phyloP scores from a whole-genome alignment of 2,888 invertebrate genomes.

The Drosophila borealis region DNA sequence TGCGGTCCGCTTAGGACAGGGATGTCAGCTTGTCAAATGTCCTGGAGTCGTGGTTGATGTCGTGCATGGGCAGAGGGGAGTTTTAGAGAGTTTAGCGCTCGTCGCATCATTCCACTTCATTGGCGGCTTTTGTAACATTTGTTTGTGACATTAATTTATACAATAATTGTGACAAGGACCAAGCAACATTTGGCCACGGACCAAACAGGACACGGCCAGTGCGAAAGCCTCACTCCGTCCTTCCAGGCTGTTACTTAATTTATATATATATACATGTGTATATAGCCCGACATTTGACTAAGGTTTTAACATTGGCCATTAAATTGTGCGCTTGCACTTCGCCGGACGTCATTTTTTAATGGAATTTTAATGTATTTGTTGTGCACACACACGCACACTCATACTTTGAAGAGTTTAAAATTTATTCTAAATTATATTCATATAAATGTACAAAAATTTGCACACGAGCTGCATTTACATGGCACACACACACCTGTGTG shows the following conservation, averaged over 20 bases:
- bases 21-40: slow-evolving; percentile 58
- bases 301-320: slow-evolving; percentile 27
- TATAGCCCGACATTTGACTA: slow-evolving; percentile 30
- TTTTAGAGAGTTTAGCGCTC: slow-evolving; percentile 32
- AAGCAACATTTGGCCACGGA: slow-evolving; percentile 25
- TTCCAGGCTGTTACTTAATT: slow-evolving; percentile 13
- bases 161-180: slow-evolving; percentile 82
- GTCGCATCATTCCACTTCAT: slow-evolving; percentile 85
- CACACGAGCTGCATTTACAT: slow-evolving; percentile 62
- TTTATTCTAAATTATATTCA: slow-evolving; percentile 79
- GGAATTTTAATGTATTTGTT: slow-evolving; percentile 79
- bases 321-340: slow-evolving; percentile 16
- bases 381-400: slow-evolving; percentile 23
- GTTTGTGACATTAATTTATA: slow-evolving; percentile 85
- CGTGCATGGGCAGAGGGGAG: slow-evolving; percentile 7
- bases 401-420: slow-evolving; percentile 39
- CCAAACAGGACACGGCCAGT: slow-evolving; percentile 5
- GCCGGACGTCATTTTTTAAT: slow-evolving; percentile 69
- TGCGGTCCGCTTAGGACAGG: slow-evolving; percentile 55
- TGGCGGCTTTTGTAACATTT: slow-evolving; percentile 85
- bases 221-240: not conserved
- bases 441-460: slow-evolving; percentile 77
- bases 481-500: slow-evolving; percentile 33
- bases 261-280: not conserved
- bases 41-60: slow-evolving; percentile 9